Evolutionary conservation across 1,140 invertebrate genomes (phyloP).

Genomic region (Listronotus bonariensis): DNA sequence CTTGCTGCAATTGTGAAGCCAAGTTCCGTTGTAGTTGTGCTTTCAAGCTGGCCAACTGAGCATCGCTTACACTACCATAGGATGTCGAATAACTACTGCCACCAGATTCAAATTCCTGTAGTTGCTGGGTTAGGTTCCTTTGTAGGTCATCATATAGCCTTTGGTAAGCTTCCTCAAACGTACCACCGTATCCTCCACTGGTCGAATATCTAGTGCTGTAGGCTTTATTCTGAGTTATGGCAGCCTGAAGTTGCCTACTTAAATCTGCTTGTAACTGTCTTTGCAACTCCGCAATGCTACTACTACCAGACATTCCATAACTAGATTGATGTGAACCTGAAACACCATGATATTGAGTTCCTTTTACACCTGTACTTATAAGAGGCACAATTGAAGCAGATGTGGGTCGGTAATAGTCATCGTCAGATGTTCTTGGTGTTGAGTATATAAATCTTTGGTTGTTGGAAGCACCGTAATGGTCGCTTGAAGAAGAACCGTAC

Average conservation of each 20-base stretch:
- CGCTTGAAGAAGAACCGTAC: neutral
- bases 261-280: slow-evolving; percentile 43
- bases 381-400: slow-evolving; percentile 24
- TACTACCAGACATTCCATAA: slow-evolving; percentile 12
- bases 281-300: slow-evolving; percentile 35
- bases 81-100: slow-evolving; percentile 32
- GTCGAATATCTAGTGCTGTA: slow-evolving; percentile 27
- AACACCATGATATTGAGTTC: slow-evolving; percentile 1
- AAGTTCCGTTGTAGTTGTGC: slow-evolving; percentile 42
- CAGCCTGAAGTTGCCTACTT: slow-evolving; percentile 43
- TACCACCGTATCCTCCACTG: slow-evolving; percentile 12
- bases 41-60: slow-evolving; percentile 39
- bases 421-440: slow-evolving; percentile 6
- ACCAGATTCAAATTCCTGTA: slow-evolving; percentile 35
- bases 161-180: slow-evolving; percentile 36
- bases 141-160: slow-evolving; percentile 45
- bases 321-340: slow-evolving; percentile 4
- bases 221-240: slow-evolving; percentile 36
- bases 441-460: slow-evolving; percentile 8
- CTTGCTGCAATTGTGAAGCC: slow-evolving; percentile 44
- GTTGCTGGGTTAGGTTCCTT: slow-evolving; percentile 45
- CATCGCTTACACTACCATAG: slow-evolving; percentile 28
- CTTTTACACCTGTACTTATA: slow-evolving; percentile 24
- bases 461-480: neutral
- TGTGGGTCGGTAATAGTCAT: slow-evolving; percentile 16